Base-by-base conservation (phyloP, 2,113 vertebrate species). In the Ptychochromis oligacanthus region DNA sequence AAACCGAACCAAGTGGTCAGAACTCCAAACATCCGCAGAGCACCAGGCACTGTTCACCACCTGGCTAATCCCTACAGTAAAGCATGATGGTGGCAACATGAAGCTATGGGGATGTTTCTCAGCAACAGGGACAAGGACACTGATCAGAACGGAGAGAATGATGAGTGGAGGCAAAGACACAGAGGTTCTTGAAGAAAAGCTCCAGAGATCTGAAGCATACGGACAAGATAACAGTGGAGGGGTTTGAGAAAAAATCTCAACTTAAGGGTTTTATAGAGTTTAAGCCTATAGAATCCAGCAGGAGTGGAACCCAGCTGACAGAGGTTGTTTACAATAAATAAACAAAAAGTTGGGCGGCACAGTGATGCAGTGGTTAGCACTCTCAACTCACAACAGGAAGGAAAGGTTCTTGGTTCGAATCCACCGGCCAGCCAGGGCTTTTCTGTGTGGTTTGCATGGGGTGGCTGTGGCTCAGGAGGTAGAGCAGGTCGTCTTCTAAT, bases 61-160 rank as follows among this genome's bases (percentile, higher is more conserved):
- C 57, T 26, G 15, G 13, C 24, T 26, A 26, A 15, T 15, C 31
- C 58, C 58, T 34, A 34, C 58, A 62, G 60, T n/a, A 38, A 62
- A n/a, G 31, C 34, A 38, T 38, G 31, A 31, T 2, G 18, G 60
- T 38, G 60, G 60, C 60, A 36, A 10, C 60, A 62, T 62, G 17
- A 1, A 34, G 60, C 60, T 38, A 7, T 22, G 34, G 11, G 18
- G 20, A 28, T 22, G 3, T 20, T 38, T 62, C 60, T 62, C 31
- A n/a, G 60, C 31, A 62, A 38, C 0, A 0, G 31, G 3, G 49
- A 52, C 49, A 52, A 3, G 17, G 49, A 18, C 36, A 36, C 36
- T 36, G 36, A 6, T 36, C 6, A 36, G 36, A 36, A 36, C 36
- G 8, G 8, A 36, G 36, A 6, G 36, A 36, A 36, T 1, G 36